Evolutionary conservation across 2,797 vertebrate genomes (phyloP).

Genomic region (Enteromius argenteus): DNA sequence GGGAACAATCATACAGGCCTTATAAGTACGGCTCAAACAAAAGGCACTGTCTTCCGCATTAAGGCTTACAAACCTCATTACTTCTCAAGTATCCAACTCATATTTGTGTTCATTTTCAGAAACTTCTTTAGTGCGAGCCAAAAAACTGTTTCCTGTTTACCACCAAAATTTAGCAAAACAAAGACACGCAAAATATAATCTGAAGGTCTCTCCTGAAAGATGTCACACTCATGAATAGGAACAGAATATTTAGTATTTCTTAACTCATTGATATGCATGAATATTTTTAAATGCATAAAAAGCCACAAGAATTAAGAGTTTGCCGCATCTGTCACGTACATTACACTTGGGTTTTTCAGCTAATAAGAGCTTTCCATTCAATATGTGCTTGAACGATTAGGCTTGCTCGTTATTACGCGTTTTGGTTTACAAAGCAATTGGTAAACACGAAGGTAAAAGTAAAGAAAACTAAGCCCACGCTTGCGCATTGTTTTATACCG

Average conservation of each 20-base stretch:
- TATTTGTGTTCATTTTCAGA: neutral
- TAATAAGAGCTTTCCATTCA: neutral
- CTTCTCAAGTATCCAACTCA: constrained; percentile 44
- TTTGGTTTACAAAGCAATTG: neutral
- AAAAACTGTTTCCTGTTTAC: constrained; percentile 31
- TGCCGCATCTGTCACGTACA: constrained; percentile 1
- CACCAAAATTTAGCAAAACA: neutral
- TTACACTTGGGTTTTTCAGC: constrained; percentile 21
- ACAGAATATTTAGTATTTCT: neutral
- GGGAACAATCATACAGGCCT: constrained; percentile 67
- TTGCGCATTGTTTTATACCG: neutral
- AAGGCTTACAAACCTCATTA: constrained; percentile 65
- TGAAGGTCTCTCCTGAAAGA: neutral
- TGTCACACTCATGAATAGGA: neutral
- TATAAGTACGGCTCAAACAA: constrained; percentile 68
- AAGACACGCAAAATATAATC: neutral
- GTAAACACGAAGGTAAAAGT: neutral
- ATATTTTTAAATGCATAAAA: neutral
- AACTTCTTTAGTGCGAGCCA: constrained; percentile 1
- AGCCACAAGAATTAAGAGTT: constrained; percentile 9
- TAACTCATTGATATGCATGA: neutral
- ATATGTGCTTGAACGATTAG: neutral
- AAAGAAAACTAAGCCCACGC: constrained; percentile 30
- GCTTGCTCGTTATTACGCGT: neutral
- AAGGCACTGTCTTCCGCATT: constrained; percentile 64